Evolutionary conservation across 1,140 invertebrate genomes (phyloP).

Genomic region (Lucilia sericata): DNA sequence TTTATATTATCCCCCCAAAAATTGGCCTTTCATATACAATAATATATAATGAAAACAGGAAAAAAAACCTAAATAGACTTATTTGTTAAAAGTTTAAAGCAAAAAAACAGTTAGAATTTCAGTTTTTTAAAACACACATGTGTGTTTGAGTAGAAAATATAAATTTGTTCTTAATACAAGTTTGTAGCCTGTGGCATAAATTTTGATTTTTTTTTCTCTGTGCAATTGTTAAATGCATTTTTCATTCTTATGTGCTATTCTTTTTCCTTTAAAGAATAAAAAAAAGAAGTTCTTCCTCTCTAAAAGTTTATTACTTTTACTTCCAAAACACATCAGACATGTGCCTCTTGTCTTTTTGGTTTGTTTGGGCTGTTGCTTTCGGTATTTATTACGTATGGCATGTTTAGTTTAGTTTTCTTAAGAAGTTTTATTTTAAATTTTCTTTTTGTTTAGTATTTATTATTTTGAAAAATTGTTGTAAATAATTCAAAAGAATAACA

Average conservation of each 20-base stretch:
- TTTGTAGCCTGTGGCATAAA: not conserved
- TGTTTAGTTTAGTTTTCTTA: no score
- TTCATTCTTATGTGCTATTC: not conserved
- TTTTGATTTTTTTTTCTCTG: not conserved
- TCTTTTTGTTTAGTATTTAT: no score
- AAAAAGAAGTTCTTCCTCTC: no score
- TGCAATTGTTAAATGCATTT: slow-evolving; percentile 1
- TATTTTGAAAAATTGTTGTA: no score
- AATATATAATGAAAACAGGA: no score
- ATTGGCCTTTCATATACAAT: no score
- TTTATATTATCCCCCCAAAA: no score
- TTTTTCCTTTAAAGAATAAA: not conserved
- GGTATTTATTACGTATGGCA: no score
- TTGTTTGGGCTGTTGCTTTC: not conserved
- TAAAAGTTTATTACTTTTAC: no score
- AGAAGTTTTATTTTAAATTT: no score
- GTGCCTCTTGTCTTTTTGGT: not conserved
- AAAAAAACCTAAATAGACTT: not conserved
- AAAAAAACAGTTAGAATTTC: not conserved
- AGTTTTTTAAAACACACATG: not conserved
- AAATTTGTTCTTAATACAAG: not conserved
- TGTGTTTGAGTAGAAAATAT: not conserved
- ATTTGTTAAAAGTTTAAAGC: not conserved
- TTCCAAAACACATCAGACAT: not conserved
- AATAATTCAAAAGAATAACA: not conserved